Evolutionary conservation across 2,888 invertebrate species (phyloP).

Genomic region (Himalopsyche kuldschensis): DNA sequence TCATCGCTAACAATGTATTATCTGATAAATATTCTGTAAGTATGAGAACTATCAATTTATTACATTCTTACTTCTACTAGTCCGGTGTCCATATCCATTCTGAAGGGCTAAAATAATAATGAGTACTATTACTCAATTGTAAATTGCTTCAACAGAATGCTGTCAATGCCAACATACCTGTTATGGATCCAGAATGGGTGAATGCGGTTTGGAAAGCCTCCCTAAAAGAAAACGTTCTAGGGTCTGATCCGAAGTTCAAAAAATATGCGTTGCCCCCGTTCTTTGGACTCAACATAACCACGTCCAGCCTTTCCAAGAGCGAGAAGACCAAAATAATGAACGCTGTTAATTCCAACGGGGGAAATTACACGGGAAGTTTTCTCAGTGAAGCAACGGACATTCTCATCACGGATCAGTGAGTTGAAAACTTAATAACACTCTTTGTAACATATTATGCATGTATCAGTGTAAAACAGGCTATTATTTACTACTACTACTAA

Average conservation of each 20-base stretch:
- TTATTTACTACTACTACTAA: too few species aligned
- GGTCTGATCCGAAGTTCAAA: conserved; percentile 66
- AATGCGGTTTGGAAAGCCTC: conserved; percentile 78
- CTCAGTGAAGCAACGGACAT: conserved; percentile 60
- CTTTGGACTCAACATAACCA: conserved; percentile 74
- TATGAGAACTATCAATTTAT: too few species aligned
- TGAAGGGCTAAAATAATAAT: background rate
- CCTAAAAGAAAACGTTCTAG: conserved; percentile 62
- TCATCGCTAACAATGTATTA: conserved; percentile 75
- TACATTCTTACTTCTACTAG: too few species aligned
- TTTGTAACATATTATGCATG: background rate
- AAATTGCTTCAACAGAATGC: conserved; percentile 62
- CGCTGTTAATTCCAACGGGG: conserved; percentile 74
- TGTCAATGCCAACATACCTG: conserved; percentile 64
- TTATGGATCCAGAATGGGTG: conserved; percentile 81
- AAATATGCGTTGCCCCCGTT: conserved; percentile 69
- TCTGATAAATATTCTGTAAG: conserved; percentile 77
- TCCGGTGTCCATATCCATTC: too few species aligned
- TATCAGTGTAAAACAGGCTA: too few species aligned
- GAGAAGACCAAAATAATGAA: conserved; percentile 68
- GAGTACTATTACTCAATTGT: background rate
- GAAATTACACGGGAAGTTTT: conserved; percentile 59
- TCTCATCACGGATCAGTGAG: conserved; percentile 60
- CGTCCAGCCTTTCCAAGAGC: conserved; percentile 69
- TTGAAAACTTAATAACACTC: too few species aligned